Evolutionary conservation across 2,113 vertebrate genomes (phyloP), one percentile per base, ranked within the genome.

Genomic region (Osmerus mordax): DNA sequence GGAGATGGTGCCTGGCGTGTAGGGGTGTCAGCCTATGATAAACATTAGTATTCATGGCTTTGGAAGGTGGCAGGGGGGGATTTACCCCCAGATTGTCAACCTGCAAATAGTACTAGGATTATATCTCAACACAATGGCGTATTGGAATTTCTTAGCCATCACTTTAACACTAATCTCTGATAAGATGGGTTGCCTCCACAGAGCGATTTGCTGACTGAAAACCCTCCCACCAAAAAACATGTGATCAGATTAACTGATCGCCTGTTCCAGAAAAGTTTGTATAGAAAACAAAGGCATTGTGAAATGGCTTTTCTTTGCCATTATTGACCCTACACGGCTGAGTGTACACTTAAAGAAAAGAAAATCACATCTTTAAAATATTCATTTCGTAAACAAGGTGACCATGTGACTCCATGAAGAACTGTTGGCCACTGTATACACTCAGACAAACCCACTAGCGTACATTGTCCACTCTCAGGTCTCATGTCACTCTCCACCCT

Each of bases 71-170:
- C 9, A 7, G 41, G 36, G 70, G 60, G 25, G 60, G 71, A 56
- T 75, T 76, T 74, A 32, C 76, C 70, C 68, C 59, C 52, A 73
- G 74, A 76, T 78, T 78, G 66, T 76, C 70, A 84, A 61, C 61
- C 59, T 64, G 63, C 69, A 78, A 80, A 82, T 76, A 66, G 73
- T 80, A 80, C 69, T 76, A 67, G 75, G 81, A 78, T 82, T 78
- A 67, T 80, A 78, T 80, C 75, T 78, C 69, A 74, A 76, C 80
- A 72, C 65, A 70, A 65, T 65, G 65, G 71, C 67, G 55, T 67
- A 54, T 64, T 36, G 64, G 70, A 41, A 60, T 69, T 56, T 65
- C 51, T 54, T 52, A 69, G 73, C 76, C 55, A 71, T 69, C 51
- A 63, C 36, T 67, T 47, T 23, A 52, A 61, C 13, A 15, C n/a